Evolutionary conservation across 2,797 vertebrate genomes (phyloP).

Genomic region (Selene dorsalis): DNA sequence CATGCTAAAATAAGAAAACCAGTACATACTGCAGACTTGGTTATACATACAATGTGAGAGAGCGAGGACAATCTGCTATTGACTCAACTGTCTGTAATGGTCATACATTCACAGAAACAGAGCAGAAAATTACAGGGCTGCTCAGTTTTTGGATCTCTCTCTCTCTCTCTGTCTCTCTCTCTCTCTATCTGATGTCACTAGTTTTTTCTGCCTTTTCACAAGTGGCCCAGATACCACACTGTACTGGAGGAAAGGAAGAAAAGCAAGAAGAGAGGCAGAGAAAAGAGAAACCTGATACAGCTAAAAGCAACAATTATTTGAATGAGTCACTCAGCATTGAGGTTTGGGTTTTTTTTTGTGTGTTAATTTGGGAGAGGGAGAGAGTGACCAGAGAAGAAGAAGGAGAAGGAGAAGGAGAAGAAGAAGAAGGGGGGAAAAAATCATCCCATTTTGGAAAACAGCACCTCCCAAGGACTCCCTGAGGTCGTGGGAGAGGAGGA

Average conservation of each 20-base stretch:
- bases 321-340: constrained; percentile 78
- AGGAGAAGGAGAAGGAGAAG: constrained; percentile 9
- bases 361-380: constrained; percentile 64
- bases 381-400: constrained; percentile 38
- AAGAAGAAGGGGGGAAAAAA: constrained; percentile 5
- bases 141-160: constrained; percentile 55
- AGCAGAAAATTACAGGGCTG: constrained; percentile 69
- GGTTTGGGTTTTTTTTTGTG: constrained; percentile 57
- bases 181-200: constrained; percentile 66
- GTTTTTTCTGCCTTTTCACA: constrained; percentile 52
- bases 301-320: constrained; percentile 83
- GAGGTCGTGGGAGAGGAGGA: constrained; percentile 73
- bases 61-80: constrained; percentile 29
- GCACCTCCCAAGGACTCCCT: constrained; percentile 62
- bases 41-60: constrained; percentile 23
- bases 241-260: constrained; percentile 53
- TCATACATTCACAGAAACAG: constrained; percentile 49
- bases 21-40: constrained; percentile 6
- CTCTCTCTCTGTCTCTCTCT: constrained; percentile 11
- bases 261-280: constrained; percentile 58
- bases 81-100: constrained; percentile 47
- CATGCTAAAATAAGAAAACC: background rate
- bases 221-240: constrained; percentile 78
- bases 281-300: constrained; percentile 77
- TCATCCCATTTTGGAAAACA: constrained; percentile 64